A percentile compares a stretch with the other conserved stretches of the same genome.
phyloP scores from a whole-genome alignment of 2,113 vertebrate species.

The Ammodramus savannarum region DNA sequence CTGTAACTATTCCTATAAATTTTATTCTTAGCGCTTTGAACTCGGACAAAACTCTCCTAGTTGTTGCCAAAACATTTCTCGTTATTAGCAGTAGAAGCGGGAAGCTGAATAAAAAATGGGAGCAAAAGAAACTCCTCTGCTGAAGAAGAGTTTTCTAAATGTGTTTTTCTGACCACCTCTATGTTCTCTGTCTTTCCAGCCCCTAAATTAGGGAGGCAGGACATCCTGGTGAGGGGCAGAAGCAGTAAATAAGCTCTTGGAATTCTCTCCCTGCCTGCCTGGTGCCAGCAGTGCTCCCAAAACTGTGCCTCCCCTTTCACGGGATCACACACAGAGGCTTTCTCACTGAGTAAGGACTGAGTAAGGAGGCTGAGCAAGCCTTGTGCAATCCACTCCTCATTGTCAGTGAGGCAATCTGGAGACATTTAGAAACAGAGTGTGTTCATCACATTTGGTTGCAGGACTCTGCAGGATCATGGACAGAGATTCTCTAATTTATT shows the following conservation, averaged over 20 bases:
- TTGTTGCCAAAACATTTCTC: conserved; percentile 37
- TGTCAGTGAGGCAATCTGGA: not conserved
- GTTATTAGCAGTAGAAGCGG: not conserved
- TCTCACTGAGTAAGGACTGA: not conserved
- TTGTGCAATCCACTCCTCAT: not conserved
- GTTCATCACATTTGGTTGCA: not conserved
- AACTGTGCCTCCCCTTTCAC: not conserved
- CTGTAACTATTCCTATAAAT: conserved; percentile 11
- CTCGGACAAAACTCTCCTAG: not conserved
- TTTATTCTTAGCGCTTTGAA: conserved; percentile 3
- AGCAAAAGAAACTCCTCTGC: not conserved
- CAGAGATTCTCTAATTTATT: not conserved
- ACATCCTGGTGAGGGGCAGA: not conserved
- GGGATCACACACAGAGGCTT: not conserved
- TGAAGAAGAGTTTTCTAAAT: not conserved
- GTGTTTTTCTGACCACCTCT: not conserved
- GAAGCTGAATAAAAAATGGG: not conserved
- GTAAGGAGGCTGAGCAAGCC: not conserved
- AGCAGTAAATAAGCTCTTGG: not conserved
- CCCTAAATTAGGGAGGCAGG: not conserved
- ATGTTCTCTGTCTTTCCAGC: not conserved
- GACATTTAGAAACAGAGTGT: not conserved
- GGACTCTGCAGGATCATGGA: not conserved
- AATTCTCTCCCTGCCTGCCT: not conserved
- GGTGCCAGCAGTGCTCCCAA: not conserved